These are phyloP conservation scores for Leptocoma aspasia DNA, from an alignment of 2,113 vertebrate genomes.

Conservation along the genomic window DNA sequence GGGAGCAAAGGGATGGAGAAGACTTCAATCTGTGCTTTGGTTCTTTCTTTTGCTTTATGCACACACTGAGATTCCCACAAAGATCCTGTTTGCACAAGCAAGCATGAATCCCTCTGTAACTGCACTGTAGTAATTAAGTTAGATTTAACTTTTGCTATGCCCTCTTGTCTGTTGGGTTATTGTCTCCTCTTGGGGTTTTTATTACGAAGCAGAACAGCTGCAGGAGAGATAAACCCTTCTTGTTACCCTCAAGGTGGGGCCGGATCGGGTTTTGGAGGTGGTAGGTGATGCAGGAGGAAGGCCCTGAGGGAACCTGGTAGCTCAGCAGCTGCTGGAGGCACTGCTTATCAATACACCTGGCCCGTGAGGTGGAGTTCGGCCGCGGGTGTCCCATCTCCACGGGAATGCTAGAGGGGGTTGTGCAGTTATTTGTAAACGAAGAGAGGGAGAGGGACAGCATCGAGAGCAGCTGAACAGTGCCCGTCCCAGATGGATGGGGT, in stretches of 20 bases:
- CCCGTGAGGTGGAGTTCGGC: rapidly evolving
- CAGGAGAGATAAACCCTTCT: not conserved
- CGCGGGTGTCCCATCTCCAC: rapidly evolving
- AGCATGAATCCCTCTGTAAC: not conserved
- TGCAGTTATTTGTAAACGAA: not conserved
- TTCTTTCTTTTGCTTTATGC: not conserved
- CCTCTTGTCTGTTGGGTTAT: not conserved
- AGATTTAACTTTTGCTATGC: not conserved
- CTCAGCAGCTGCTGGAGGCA: not conserved
- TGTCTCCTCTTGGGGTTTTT: not conserved
- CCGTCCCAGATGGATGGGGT: rapidly evolving
- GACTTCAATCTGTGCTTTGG: rapidly evolving
- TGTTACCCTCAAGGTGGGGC: too few relatives aligned
- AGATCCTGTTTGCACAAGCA: not conserved
- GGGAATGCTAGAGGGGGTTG: not conserved
- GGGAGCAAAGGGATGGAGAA: not conserved
- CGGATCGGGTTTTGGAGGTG: not conserved
- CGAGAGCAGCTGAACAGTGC: rapidly evolving
- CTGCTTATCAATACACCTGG: rapidly evolving
- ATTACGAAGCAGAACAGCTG: not conserved
- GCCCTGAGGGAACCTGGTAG: not conserved
- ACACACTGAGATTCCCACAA: rapidly evolving
- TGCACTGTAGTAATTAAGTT: not conserved
- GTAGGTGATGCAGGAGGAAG: rapidly evolving
- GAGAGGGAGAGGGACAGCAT: not conserved